Evolutionary conservation across 2,113 vertebrate genomes (phyloP).

Genomic region (Vulpes lagopus): DNA sequence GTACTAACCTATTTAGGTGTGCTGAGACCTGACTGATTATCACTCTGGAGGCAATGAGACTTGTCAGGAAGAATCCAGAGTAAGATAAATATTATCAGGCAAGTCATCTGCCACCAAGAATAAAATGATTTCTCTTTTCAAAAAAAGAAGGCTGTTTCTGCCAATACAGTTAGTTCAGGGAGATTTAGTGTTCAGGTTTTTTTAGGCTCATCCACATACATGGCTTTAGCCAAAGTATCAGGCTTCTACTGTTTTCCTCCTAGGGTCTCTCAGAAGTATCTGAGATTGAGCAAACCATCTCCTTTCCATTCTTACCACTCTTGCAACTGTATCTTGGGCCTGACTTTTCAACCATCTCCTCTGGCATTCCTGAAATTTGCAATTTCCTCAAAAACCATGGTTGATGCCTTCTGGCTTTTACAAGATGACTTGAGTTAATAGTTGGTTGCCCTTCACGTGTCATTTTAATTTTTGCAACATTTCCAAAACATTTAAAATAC

Average conservation of each 20-base stretch:
- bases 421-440: background rate
- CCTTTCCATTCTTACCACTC: background rate
- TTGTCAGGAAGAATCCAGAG: background rate
- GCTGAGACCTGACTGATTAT: background rate
- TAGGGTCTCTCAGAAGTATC: background rate
- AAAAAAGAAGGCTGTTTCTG: background rate
- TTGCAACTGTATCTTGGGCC: background rate
- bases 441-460: background rate
- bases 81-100: background rate
- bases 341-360: background rate
- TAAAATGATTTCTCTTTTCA: background rate
- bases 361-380: background rate
- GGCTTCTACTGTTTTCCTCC: background rate
- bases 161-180: background rate
- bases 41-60: background rate
- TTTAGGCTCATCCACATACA: background rate
- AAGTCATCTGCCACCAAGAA: background rate
- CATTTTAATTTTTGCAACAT: background rate
- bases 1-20: background rate
- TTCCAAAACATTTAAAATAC: slow-evolving; percentile 22
- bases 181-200: background rate
- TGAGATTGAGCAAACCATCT: background rate
- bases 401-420: background rate
- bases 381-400: background rate
- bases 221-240: background rate